Evolutionary conservation across 53 echinoderm and acorn worm species (phyloP), one percentile per base, ranked within the genome.

Genomic region (Astropecten irregularis): DNA sequence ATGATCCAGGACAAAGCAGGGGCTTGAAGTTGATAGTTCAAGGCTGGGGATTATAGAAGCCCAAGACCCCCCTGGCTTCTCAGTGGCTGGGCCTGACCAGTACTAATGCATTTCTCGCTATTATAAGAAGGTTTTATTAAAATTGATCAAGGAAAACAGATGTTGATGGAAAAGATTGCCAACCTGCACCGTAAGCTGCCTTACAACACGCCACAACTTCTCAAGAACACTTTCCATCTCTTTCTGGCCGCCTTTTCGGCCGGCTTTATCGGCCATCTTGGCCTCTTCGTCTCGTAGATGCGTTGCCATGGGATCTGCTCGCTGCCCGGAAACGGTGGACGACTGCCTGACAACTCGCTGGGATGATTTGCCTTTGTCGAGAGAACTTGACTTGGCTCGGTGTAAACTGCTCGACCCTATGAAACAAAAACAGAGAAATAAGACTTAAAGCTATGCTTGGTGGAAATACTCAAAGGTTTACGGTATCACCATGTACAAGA

Each of bases 131-230:
- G n/a, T n/a, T n/a, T n/a, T n/a, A n/a, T n/a, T n/a, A n/a, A n/a
- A n/a, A n/a, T n/a, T n/a, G n/a, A n/a, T n/a, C n/a, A n/a, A n/a
- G n/a, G n/a, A n/a, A n/a, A n/a, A n/a, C n/a, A n/a, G n/a, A n/a
- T n/a, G n/a, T n/a, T n/a, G n/a, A n/a, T n/a, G n/a, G n/a, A n/a
- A n/a, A n/a, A n/a, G n/a, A n/a, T n/a, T n/a, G 48, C 48, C 44
- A 13, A 85, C 74, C 37, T 85, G 86, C 4, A 85, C 76, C 0
- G 86, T 85, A 2, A 85, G 66, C 1, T 86, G 84, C 74, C 82
- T 85, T 9, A 82, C 49, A 0, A 90, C 63, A 2, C 60, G 56
- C 77, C 81, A 86, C 26, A 92, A 48, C 15, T 69, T 82, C 48
- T 33, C 81, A 36, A 92, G 44, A 13, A 73, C 65, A 37, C 56